phyloP scores from a whole-genome alignment of 2,888 invertebrate species.

The Euphydryas editha region DNA sequence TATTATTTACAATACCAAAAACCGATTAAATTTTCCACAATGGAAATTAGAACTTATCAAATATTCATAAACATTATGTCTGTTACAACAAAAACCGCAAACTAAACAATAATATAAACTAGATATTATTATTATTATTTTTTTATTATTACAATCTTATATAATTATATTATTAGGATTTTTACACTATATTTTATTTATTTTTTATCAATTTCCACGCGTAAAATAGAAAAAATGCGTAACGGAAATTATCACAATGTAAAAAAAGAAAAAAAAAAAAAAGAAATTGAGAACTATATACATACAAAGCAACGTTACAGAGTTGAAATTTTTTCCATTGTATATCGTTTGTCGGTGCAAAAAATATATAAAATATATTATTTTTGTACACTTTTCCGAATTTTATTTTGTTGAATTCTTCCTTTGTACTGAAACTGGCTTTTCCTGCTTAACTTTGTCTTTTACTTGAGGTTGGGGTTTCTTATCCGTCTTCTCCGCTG shows the following conservation, averaged over 20 bases:
- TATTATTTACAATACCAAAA: neutral
- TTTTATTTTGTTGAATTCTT: conserved; percentile 70
- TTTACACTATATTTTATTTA: conserved; percentile 32
- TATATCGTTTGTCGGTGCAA: conserved; percentile 6
- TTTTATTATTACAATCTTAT: conserved; percentile 11
- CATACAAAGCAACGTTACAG: conserved; percentile 18
- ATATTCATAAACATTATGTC: neutral
- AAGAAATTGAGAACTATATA: conserved; percentile 27
- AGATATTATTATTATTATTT: neutral
- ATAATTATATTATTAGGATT: conserved; percentile 27
- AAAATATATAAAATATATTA: too few species aligned
- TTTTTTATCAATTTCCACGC: conserved; percentile 28
- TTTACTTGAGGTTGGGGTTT: conserved; percentile 37
- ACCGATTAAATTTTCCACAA: neutral
- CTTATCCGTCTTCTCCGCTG: conserved; percentile 39
- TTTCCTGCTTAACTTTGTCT: conserved; percentile 43
- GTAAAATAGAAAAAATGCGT: conserved; percentile 19
- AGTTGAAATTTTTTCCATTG: neutral
- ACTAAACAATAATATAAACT: conserved; percentile 14
- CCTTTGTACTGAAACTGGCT: conserved; percentile 50
- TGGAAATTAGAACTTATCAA: too few species aligned
- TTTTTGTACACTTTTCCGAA: neutral
- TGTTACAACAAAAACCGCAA: conserved; percentile 11
- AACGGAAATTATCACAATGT: conserved; percentile 33
- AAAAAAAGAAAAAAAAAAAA: conserved; percentile 27